phyloP scores from a whole-genome alignment of 1,140 invertebrate genomes.

The Pemphigus obesinymphae region DNA sequence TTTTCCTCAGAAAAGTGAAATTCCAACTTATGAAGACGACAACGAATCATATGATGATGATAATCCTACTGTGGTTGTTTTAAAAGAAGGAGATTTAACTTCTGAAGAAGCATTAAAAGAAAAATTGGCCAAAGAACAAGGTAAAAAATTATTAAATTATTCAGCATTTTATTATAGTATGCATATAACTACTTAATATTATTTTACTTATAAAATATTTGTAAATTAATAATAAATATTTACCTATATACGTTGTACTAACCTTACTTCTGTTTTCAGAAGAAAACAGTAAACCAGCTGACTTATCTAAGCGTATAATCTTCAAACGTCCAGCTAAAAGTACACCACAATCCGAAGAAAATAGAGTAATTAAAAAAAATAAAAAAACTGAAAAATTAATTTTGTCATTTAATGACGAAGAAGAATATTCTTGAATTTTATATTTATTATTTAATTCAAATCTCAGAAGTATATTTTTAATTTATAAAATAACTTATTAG shows the following conservation, averaged over 20 bases:
- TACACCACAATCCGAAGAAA: slow-evolving; percentile 30
- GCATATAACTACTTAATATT: neutral
- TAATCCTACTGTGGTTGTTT: slow-evolving; percentile 75
- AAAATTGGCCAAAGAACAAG: slow-evolving; percentile 52
- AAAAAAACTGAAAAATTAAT: slow-evolving; percentile 31
- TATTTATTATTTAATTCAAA: too few species aligned
- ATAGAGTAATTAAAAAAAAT: slow-evolving; percentile 33
- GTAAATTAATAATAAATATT: neutral
- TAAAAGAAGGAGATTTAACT: slow-evolving; percentile 71
- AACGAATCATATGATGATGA: slow-evolving; percentile 59
- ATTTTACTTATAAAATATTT: neutral
- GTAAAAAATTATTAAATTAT: neutral
- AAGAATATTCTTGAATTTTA: slow-evolving; percentile 12
- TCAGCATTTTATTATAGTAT: neutral
- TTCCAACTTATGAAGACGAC: slow-evolving; percentile 52
- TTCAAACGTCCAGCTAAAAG: slow-evolving; percentile 53
- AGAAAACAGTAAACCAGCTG: slow-evolving; percentile 54
- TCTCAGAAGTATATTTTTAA: too few species aligned
- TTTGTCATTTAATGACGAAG: slow-evolving; percentile 32
- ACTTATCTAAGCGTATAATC: slow-evolving; percentile 55
- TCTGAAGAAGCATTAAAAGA: slow-evolving; percentile 64
- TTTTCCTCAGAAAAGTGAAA: slow-evolving; percentile 52
- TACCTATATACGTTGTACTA: too few species aligned
- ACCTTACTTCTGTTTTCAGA: too few species aligned
- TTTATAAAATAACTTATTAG: too few species aligned